Evolutionary conservation across 2,888 invertebrate genomes (phyloP), one percentile per base, ranked within the genome.

Genomic region (Allophyes oxyacanthae): DNA sequence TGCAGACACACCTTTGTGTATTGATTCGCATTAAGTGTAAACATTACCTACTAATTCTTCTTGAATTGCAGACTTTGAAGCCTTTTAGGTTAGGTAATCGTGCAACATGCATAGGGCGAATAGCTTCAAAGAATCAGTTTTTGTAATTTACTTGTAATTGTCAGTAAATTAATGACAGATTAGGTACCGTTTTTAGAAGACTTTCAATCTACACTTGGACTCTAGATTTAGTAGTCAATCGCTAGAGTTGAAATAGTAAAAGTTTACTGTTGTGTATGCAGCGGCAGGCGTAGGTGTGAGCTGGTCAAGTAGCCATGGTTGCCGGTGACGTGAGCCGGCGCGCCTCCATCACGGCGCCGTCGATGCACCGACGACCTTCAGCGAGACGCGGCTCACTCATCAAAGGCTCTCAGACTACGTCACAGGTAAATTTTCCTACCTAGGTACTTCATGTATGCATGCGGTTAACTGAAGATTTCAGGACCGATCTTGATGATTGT

Each of bases 331-430:
- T 94, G 58, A 94, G 94, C 43, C 88, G 94, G 60, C 91, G 94
- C 43, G 94, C 94, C 56, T 94, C 94, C 60, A 90, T 93, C 81
- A 94, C 89, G 46, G 94, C 89, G 84, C 94, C 88, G 67, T 93
- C 93, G 37, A 94, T 92, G 93, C 93, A 94, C 73, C 94, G 95
- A 68, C 94, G 94, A 67, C 92, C 94, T 33, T 95, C 95, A 0
- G 91, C 94, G 37, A 83, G 95, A 9, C 93, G 95, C 54, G 95
- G 96, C 55, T 95, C 96, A 30, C 89, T 94, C 56, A 94, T 95
- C 71, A 95, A 94, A 66, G 87, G 94, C 72, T 91, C 95, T 14
- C 94, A 95, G 65, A 88, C 95, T 59, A 86, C 90, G 65, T 94
- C 94, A 63, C 89, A 94, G 89, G 93, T 92, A 78, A 75, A 44